These are phyloP conservation scores for Cyaniris semiargus DNA, from an alignment of 2,888 invertebrate species.

Conservation along the genomic window DNA sequence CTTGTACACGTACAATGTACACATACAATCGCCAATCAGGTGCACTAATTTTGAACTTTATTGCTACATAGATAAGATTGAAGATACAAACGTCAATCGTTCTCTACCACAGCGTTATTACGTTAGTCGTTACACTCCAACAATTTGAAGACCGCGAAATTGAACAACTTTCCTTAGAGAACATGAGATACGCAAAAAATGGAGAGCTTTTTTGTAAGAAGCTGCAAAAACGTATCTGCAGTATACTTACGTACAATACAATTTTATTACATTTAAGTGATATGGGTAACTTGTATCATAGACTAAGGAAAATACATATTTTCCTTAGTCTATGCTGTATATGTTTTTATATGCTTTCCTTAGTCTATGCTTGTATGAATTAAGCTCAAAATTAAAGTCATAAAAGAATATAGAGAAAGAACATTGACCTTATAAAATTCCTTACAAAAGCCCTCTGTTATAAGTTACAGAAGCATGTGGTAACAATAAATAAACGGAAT, in stretches of 20 bases:
- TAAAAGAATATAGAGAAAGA: not conserved
- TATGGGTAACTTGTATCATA: no score
- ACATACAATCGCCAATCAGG: not conserved
- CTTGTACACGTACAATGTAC: conserved; percentile 29
- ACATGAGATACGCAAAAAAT: conserved; percentile 29
- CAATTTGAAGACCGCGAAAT: not conserved
- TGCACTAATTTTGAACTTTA: not conserved
- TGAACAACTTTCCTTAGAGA: conserved; percentile 1
- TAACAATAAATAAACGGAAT: conserved; percentile 8
- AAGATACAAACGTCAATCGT: not conserved
- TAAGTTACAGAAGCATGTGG: not conserved
- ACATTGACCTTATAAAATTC: conserved; percentile 2
- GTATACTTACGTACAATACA: not conserved
- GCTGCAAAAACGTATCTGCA: not conserved
- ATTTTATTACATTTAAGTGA: not conserved
- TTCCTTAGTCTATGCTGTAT: no score
- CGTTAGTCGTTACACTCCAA: not conserved
- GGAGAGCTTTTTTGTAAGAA: not conserved
- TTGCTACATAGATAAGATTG: not conserved
- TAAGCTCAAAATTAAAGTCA: not conserved
- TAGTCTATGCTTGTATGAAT: no score
- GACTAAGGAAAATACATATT: no score
- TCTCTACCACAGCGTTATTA: not conserved
- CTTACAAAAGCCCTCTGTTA: conserved; percentile 13
- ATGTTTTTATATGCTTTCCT: no score